These are phyloP conservation scores for Cyrtonyx montezumae DNA, from an alignment of 2,113 vertebrate species.

Conservation along the genomic window DNA sequence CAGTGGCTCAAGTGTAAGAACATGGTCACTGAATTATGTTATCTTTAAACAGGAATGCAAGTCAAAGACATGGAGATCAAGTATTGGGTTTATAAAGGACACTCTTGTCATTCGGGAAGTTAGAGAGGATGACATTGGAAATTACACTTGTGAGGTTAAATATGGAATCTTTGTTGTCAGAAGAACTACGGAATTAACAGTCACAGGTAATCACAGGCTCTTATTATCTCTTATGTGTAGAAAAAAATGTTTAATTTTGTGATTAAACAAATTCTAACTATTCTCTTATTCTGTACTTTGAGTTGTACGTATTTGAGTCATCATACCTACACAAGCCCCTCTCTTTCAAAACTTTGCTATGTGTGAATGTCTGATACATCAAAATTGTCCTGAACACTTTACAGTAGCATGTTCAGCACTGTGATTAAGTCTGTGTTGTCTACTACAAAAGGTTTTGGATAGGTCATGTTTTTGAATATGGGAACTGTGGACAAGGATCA, in stretches of 20 bases:
- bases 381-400: not conserved
- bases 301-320: not conserved
- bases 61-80: slow-evolving; percentile 91
- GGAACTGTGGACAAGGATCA: not conserved
- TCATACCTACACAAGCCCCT: not conserved
- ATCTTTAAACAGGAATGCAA: slow-evolving; percentile 88
- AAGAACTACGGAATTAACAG: slow-evolving; percentile 95
- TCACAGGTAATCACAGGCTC: slow-evolving; percentile 87
- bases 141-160: slow-evolving; percentile 97
- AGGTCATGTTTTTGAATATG: not conserved
- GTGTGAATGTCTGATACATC: not conserved
- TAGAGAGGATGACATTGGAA: slow-evolving; percentile 97
- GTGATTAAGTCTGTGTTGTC: not conserved
- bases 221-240: not conserved
- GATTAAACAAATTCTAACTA: not conserved
- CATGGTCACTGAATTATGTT: slow-evolving; percentile 25
- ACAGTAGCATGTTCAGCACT: not conserved
- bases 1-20: not conserved
- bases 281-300: not conserved
- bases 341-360: not conserved
- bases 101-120: slow-evolving; percentile 92
- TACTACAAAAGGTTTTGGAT: not conserved
- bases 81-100: slow-evolving; percentile 88
- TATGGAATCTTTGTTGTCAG: slow-evolving; percentile 94
- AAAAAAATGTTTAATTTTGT: not conserved